Conservation (phyloP, 2,888 invertebrate species). For the Hirtodrosophila alboralis region DNA sequence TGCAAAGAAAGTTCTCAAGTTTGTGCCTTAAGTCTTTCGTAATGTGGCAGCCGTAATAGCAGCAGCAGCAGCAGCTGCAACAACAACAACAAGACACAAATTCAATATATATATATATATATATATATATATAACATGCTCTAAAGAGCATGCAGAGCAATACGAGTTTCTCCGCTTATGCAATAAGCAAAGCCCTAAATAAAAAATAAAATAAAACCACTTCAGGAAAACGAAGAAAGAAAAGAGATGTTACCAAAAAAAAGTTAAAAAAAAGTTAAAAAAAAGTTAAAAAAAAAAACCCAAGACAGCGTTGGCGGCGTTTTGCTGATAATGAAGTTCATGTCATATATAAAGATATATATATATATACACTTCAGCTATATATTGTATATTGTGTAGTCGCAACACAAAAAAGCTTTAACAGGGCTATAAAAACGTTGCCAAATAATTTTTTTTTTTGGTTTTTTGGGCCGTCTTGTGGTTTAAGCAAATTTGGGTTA, state of each 20-base stretch:
- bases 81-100: conserved; percentile 21
- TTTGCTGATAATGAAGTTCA: conserved; percentile 75
- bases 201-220: conserved; percentile 66
- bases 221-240: conserved; percentile 54
- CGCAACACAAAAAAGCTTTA: conserved; percentile 57
- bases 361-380: not conserved
- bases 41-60: conserved; percentile 13
- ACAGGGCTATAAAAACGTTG: conserved; percentile 72
- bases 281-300: conserved; percentile 6
- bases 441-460: conserved; percentile 68
- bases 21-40: conserved; percentile 68
- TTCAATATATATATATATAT: too few species aligned
- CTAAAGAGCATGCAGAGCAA: conserved; percentile 69
- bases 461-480: conserved; percentile 54
- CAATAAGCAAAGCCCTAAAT: conserved; percentile 75
- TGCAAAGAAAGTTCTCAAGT: conserved; percentile 73
- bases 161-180: conserved; percentile 79
- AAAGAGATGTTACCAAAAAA: conserved; percentile 72
- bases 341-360: conserved; percentile 48
- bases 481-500: conserved; percentile 71
- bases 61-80: conserved; percentile 3
- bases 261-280: conserved; percentile 2
- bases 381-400: conserved; percentile 44
- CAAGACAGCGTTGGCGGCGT: conserved; percentile 56
- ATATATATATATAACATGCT: conserved; percentile 70